phyloP scores from a whole-genome alignment of 2,888 invertebrate species.

The Temnothorax ravouxi region DNA sequence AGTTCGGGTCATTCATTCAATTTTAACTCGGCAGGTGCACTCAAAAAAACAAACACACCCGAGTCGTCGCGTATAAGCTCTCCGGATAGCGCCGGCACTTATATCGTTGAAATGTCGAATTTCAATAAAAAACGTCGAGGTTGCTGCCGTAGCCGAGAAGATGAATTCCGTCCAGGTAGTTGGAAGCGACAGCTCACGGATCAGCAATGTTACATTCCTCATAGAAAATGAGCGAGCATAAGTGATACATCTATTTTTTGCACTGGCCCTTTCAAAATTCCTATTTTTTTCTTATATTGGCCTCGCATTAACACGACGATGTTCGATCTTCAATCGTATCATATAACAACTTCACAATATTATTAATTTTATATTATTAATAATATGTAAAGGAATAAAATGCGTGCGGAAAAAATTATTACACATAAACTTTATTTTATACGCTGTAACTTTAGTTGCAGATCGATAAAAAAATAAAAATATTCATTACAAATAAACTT shows the following conservation, averaged over 20 bases:
- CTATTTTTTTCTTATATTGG: neutral
- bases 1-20: neutral
- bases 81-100: slow-evolving; percentile 77
- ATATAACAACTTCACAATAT: neutral
- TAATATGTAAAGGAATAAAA: neutral
- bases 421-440: slow-evolving; percentile 30
- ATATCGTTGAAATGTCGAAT: slow-evolving; percentile 70
- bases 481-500: slow-evolving; percentile 30
- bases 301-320: neutral
- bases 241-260: neutral
- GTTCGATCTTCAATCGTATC: neutral
- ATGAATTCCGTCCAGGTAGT: slow-evolving; percentile 16
- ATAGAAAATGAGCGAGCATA: slow-evolving; percentile 72
- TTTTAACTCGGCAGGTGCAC: neutral
- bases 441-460: neutral
- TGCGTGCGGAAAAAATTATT: neutral
- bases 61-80: slow-evolving; percentile 37
- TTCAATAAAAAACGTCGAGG: slow-evolving; percentile 48
- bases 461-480: slow-evolving; percentile 46
- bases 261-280: neutral
- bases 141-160: neutral
- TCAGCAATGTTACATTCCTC: slow-evolving; percentile 78
- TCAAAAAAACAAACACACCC: neutral
- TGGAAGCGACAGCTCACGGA: slow-evolving; percentile 69
- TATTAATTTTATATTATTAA: slow-evolving; percentile 9